Conservation (phyloP, 2,888 invertebrate species). For the Parapristionchus giblindavisi region DNA sequence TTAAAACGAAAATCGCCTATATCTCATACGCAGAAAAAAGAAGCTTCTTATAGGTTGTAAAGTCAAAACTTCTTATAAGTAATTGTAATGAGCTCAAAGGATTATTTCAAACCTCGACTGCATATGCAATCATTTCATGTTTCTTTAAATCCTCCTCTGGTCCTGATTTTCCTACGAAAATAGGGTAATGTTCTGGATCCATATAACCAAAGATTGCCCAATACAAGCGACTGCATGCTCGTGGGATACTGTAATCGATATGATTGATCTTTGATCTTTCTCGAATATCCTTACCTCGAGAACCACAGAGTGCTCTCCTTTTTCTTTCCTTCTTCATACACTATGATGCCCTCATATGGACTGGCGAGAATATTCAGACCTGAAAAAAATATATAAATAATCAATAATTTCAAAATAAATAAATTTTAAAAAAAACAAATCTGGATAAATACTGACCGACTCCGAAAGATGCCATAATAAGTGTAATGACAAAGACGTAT, state of each 20-base stretch:
- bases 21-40: too few relatives aligned
- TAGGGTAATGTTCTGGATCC: slow-evolving; percentile 42
- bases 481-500: slow-evolving; percentile 64
- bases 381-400: neutral
- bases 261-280: slow-evolving; percentile 10
- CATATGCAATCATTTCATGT: slow-evolving; percentile 42
- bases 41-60: too few relatives aligned
- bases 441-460: too few relatives aligned
- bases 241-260: slow-evolving; percentile 34
- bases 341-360: slow-evolving; percentile 37
- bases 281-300: neutral
- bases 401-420: neutral
- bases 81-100: too few relatives aligned
- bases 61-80: too few relatives aligned
- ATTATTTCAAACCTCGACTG: slow-evolving; percentile 44
- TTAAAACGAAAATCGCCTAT: too few relatives aligned
- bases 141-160: slow-evolving; percentile 38
- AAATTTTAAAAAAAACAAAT: neutral
- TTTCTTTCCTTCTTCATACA: neutral
- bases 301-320: neutral
- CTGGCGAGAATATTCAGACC: slow-evolving; percentile 48
- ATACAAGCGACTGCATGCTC: slow-evolving; percentile 48
- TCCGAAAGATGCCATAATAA: slow-evolving; percentile 65
- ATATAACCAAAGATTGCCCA: slow-evolving; percentile 64
- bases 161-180: slow-evolving; percentile 54